phyloP scores from a whole-genome alignment of 2,797 vertebrate species.

The Ataeniobius toweri region DNA sequence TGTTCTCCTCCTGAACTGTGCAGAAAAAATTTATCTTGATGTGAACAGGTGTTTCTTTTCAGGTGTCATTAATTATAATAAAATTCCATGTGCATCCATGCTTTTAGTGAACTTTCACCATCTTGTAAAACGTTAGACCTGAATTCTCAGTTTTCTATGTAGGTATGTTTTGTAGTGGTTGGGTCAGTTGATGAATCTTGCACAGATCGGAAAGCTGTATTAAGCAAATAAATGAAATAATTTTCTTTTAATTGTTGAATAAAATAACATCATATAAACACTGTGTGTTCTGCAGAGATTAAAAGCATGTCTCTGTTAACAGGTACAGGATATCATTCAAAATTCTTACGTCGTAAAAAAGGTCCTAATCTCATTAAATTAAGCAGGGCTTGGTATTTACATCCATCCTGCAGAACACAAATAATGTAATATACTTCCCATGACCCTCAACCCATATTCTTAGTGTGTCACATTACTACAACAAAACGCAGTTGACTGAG shows the following conservation, averaged over 20 bases:
- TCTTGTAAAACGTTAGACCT: not conserved
- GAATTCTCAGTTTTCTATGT: not conserved
- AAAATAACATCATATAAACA: not conserved
- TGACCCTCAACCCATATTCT: no score
- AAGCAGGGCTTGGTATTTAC: not conserved
- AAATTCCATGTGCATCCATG: not conserved
- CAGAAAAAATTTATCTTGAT: conserved; percentile 12
- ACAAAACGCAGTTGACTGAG: no score
- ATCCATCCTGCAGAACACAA: not conserved
- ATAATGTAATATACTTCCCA: not conserved
- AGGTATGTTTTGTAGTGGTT: not conserved
- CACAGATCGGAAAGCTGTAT: not conserved
- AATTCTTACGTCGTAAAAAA: no score
- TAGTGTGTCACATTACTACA: no score
- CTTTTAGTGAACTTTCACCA: not conserved
- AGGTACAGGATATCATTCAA: not conserved
- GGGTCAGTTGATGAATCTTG: not conserved
- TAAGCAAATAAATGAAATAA: not conserved
- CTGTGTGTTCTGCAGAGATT: not conserved
- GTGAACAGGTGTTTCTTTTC: no score
- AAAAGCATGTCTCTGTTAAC: not conserved
- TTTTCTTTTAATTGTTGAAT: not conserved
- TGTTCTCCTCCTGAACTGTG: conserved; percentile 5
- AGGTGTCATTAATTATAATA: no score
- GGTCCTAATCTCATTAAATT: not conserved